Percentiles rank a stretch among this genome's conserved stretches.
phyloP scores from a whole-genome alignment of 2,113 vertebrate species.

The Thunnus maccoyii region DNA sequence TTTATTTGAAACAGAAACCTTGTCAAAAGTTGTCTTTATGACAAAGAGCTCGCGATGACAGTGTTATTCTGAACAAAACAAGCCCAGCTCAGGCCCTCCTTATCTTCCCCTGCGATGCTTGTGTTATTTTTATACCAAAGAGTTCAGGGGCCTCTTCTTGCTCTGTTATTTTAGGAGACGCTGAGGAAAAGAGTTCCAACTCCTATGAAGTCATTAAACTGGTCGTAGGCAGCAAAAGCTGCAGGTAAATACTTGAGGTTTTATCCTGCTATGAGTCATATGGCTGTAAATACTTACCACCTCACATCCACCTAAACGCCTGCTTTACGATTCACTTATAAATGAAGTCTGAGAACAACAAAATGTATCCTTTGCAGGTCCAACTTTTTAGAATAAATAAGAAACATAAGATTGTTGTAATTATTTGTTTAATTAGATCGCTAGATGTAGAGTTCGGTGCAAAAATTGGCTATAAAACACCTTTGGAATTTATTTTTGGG shows the following conservation, averaged over 20 bases:
- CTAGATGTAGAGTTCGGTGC: background rate
- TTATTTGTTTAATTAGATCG: constrained; percentile 26
- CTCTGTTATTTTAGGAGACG: constrained; percentile 77
- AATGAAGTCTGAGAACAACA: constrained; percentile 37
- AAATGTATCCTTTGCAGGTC: constrained; percentile 13
- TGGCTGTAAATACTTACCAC: constrained; percentile 77
- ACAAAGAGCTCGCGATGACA: constrained; percentile 73
- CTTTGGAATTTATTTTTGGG: background rate
- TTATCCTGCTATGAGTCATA: constrained; percentile 74
- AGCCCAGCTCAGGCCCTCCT: constrained; percentile 58
- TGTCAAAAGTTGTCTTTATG: constrained; percentile 79
- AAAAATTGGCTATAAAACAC: background rate
- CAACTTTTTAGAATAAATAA: constrained; percentile 27
- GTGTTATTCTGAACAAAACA: constrained; percentile 73
- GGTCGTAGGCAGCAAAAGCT: constrained; percentile 74
- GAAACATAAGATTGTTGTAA: background rate
- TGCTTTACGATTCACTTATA: constrained; percentile 36
- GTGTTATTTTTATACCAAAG: constrained; percentile 78
- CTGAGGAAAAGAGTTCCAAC: constrained; percentile 65
- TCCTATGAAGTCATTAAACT: constrained; percentile 79
- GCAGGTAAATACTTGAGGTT: constrained; percentile 82
- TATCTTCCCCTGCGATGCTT: constrained; percentile 53
- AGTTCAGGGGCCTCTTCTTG: constrained; percentile 73
- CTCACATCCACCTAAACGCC: constrained; percentile 53
- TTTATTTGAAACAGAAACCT: constrained; percentile 77